phyloP scores from a whole-genome alignment of 30 jellyfish, hydroid and myxozoan species.

The Turritopsis rubra region DNA sequence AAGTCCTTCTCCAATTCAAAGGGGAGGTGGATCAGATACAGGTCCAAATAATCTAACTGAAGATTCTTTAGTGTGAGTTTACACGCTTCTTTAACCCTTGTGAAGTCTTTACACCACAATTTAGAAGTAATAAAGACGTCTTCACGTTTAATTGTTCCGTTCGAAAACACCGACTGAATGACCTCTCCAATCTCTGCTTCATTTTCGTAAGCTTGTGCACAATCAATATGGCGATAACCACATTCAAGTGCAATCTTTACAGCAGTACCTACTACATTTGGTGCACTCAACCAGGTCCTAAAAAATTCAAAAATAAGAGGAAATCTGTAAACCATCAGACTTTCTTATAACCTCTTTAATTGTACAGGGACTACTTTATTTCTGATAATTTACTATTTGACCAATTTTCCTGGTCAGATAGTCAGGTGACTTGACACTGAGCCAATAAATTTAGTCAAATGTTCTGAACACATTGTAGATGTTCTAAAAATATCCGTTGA shows the following conservation, averaged over 20 bases:
- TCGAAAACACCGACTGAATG: slow-evolving; percentile 39
- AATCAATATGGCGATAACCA: slow-evolving; percentile 92
- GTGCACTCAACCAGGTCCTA: not conserved
- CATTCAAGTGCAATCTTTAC: slow-evolving; percentile 57
- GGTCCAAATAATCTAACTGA: slow-evolving; percentile 77
- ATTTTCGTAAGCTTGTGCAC: slow-evolving; percentile 82
- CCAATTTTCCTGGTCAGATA: not conserved
- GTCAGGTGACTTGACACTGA: not conserved
- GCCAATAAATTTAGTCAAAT: too few relatives aligned
- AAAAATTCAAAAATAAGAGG: not conserved
- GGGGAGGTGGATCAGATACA: slow-evolving; percentile 62
- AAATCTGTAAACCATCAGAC: not conserved
- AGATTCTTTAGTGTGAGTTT: slow-evolving; percentile 60
- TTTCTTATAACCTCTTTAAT: not conserved
- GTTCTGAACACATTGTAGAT: too few relatives aligned
- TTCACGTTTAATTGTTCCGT: slow-evolving; percentile 66
- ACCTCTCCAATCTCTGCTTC: slow-evolving; percentile 87
- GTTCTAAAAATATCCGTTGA: too few relatives aligned
- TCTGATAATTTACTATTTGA: not conserved
- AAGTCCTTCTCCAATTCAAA: slow-evolving; percentile 13
- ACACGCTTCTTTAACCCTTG: slow-evolving; percentile 65
- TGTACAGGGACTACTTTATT: too few relatives aligned
- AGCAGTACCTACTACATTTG: slow-evolving; percentile 39
- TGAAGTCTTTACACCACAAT: slow-evolving; percentile 49
- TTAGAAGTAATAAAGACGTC: slow-evolving; percentile 79